These are phyloP conservation scores for Ypsolopha scabrella DNA, from an alignment of 2,888 invertebrate genomes.

Conservation along the genomic window DNA sequence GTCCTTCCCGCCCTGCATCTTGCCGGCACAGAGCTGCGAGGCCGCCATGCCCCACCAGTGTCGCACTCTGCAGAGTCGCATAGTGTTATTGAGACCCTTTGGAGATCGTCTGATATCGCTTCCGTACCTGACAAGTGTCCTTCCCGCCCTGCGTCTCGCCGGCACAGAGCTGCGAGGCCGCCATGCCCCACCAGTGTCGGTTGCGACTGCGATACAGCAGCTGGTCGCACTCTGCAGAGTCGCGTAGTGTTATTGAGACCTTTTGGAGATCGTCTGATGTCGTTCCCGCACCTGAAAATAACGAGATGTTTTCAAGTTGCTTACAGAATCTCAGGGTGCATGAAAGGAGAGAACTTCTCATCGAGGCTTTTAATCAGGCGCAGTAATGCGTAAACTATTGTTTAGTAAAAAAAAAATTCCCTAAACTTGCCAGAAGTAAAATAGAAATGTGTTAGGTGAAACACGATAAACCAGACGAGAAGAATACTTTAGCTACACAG, in stretches of 20 bases:
- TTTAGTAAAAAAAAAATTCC: too few species aligned
- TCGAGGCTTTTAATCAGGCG: too few species aligned
- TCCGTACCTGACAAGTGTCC: conserved; percentile 51
- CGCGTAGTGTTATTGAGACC: conserved; percentile 37
- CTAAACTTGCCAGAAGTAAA: too few species aligned
- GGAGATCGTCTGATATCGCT: conserved; percentile 19
- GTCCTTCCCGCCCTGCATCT: conserved; percentile 45
- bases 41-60: conserved; percentile 37
- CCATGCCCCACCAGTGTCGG: conserved; percentile 40
- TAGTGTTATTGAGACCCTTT: not conserved
- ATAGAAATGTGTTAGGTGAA: too few species aligned
- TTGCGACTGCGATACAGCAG: conserved; percentile 21
- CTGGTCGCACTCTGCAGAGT: conserved; percentile 29
- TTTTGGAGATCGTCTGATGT: conserved; percentile 44
- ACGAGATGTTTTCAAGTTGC: too few species aligned
- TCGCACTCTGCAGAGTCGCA: conserved; percentile 34
- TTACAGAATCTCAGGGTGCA: too few species aligned
- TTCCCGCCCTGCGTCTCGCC: conserved; percentile 48
- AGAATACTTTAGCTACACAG: too few species aligned
- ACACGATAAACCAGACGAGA: too few species aligned
- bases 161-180: conserved; percentile 44
- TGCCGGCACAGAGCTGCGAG: conserved; percentile 54
- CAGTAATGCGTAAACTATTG: too few species aligned
- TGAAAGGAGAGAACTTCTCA: too few species aligned
- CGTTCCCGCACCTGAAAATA: conserved; percentile 16